Base-by-base conservation (phyloP, 23 tunicate genomes). In the Styela clava region DNA sequence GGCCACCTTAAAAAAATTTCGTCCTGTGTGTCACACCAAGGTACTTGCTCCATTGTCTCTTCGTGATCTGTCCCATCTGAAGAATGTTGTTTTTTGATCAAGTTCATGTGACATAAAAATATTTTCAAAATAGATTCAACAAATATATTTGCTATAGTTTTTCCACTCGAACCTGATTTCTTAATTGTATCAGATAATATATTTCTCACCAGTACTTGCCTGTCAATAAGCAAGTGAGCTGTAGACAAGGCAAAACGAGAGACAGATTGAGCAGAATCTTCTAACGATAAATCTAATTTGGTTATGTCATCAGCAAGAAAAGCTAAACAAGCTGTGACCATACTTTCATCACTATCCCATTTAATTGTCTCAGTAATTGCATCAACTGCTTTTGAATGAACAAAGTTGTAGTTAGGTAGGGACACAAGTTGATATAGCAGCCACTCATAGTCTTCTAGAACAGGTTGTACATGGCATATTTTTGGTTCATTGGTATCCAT, bases 21-120 rank as follows among this genome's bases (percentile, higher is more conserved):
- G 52, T 91, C 90, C 71, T 91, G 97, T 33, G 89, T 81, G 30
- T 91, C 86, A 68, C 90, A 82, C 97, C 97, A 91, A 2, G 97
- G 97, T 18, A 91, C 77, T 72, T 83, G 86, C 28, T 82, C 73
- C 52, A 52, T 65, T 28, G 81, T 84, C 24, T 85, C 85, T 67
- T 64, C 70, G 12, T 7, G 56, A 1, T 74, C 82, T 30, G 79
- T 68, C 5, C 31, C 64, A 52, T 76, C 27, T 44, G 31, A 25
- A 12, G 64, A 56, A 25, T 52, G 37, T 31, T 74, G 19, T n/a
- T 25, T 44, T 1, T 29, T 76, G 62, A 64, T 52, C 7, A 44
- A 25, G 9, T 35, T 52, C 31, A 76, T 26, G 27, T 76, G 65
- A 24, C 31, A 24, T 24, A 52, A 22, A 12, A 76, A 12, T 16